phyloP scores from a whole-genome alignment of 2,113 vertebrate genomes.

The Cephalopterus ornatus region DNA sequence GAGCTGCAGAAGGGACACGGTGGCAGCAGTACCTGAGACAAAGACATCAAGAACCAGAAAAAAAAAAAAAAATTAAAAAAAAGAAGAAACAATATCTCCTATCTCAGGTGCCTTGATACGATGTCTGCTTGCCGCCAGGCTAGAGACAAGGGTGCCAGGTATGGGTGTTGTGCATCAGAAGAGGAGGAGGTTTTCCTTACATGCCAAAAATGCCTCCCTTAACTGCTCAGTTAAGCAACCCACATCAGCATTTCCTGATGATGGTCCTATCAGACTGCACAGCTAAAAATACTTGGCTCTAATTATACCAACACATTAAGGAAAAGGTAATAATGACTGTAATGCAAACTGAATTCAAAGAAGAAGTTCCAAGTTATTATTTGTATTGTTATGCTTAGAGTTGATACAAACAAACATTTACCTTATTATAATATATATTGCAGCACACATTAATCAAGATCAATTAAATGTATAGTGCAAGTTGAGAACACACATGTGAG shows the following conservation, averaged over 20 bases:
- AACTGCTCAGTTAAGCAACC: constrained; percentile 32
- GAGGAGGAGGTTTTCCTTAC: background rate
- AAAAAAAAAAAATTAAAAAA: background rate
- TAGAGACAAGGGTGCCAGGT: background rate
- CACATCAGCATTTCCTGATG: constrained; percentile 49
- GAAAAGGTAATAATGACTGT: constrained; percentile 37
- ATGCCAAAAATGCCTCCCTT: constrained; percentile 43
- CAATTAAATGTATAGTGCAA: constrained; percentile 52
- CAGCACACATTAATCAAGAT: constrained; percentile 53
- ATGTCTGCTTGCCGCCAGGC: background rate
- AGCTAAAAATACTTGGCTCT: constrained; percentile 4
- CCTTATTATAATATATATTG: constrained; percentile 64
- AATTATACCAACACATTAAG: constrained; percentile 28
- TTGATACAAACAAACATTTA: constrained; percentile 62
- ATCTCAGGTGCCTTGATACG: background rate
- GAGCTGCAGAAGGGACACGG: background rate
- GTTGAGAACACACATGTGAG: constrained; percentile 16
- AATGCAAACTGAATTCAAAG: constrained; percentile 65
- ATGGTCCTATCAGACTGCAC: constrained; percentile 7
- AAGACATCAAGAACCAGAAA: background rate
- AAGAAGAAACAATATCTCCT: background rate
- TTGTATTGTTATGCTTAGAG: constrained; percentile 47
- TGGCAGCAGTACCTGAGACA: background rate
- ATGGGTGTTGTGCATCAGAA: background rate
- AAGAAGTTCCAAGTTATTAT: constrained; percentile 53